Evolutionary conservation across 2,797 vertebrate species (phyloP).

Genomic region (Dallia pectoralis): DNA sequence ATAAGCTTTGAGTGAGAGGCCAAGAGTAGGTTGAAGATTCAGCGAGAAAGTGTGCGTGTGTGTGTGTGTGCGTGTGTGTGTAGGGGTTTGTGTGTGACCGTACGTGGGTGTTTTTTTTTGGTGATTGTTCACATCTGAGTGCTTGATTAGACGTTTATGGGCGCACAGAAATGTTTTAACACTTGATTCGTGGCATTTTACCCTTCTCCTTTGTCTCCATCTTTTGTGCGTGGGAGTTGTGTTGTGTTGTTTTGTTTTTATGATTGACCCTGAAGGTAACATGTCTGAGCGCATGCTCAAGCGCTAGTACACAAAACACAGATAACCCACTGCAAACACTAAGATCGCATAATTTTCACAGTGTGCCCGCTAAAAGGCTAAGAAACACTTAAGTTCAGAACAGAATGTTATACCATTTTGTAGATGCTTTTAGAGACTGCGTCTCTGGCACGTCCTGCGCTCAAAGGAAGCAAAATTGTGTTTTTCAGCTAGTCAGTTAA

Average conservation of each 20-base stretch:
- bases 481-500: neutral
- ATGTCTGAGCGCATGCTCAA: neutral
- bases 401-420: neutral
- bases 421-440: neutral
- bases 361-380: neutral
- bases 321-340: neutral
- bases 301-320: neutral
- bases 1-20: neutral
- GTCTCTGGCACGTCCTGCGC: neutral
- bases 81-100: too few species aligned
- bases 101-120: too few species aligned
- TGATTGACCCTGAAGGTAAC: neutral
- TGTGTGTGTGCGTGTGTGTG: neutral
- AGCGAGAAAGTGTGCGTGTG: neutral
- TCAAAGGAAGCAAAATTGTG: neutral
- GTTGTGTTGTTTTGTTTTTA: neutral
- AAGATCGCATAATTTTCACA: neutral
- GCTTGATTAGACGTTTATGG: neutral
- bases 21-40: neutral
- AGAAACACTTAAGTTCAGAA: neutral
- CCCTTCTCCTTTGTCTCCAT: neutral
- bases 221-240: neutral
- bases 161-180: neutral
- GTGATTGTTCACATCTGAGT: neutral
- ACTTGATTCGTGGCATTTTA: neutral